phyloP scores from a whole-genome alignment of 2,113 vertebrate genomes.

The Gavia stellata region DNA sequence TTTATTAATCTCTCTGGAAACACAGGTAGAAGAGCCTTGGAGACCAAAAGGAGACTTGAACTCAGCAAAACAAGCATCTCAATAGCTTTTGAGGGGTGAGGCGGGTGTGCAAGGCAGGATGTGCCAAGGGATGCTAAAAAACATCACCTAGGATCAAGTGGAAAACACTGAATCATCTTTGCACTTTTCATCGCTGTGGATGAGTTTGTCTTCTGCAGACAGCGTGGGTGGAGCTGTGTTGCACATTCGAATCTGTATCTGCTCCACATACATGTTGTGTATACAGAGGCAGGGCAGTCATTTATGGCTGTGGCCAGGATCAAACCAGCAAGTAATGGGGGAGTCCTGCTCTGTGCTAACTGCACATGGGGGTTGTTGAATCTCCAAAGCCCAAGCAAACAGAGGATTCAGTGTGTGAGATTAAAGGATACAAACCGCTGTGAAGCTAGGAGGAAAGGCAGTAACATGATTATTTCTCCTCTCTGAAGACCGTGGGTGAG shows the following conservation, averaged over 20 bases:
- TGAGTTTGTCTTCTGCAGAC: neutral
- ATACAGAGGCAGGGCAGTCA: neutral
- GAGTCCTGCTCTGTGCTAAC: neutral
- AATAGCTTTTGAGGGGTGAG: neutral
- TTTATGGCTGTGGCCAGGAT: neutral
- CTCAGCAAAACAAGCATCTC: neutral
- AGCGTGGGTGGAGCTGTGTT: neutral
- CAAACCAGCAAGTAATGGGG: neutral
- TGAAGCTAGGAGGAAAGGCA: neutral
- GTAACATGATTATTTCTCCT: slow-evolving; percentile 6
- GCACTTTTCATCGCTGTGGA: slow-evolving; percentile 3
- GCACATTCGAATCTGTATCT: neutral
- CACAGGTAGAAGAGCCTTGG: neutral
- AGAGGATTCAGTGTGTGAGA: neutral
- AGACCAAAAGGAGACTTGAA: neutral
- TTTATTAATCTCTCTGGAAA: slow-evolving; percentile 11
- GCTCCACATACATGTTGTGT: neutral
- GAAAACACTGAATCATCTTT: neutral
- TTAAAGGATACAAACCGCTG: slow-evolving; percentile 1
- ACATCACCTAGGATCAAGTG: neutral
- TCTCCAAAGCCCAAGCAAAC: slow-evolving; percentile 5
- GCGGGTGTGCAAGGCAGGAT: neutral
- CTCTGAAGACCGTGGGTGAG: neutral
- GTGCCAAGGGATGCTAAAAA: neutral
- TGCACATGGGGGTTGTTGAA: neutral